Base-by-base conservation (phyloP, 2,888 invertebrate species). In the Belgica antarctica region DNA sequence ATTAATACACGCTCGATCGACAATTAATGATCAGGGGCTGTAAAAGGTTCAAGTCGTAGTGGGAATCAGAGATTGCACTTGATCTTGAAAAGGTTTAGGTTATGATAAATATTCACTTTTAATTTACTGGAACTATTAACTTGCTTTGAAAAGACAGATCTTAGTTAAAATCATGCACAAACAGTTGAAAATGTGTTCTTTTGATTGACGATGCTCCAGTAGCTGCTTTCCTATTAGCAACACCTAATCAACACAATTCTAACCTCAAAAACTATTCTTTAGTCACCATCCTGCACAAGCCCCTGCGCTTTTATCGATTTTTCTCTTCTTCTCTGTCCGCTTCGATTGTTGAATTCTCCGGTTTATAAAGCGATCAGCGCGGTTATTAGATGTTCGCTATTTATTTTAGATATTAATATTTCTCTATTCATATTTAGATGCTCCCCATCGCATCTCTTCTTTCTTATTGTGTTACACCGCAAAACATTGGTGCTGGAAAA, bases 371-470 rank as follows among this genome's bases (percentile, higher is more conserved):
- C 41, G 41, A 41, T 41, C 41, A 41, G 41, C 41, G 41, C 41
- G 41, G 41, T 41, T 41, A 41, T 41, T 41, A 41, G 41, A 41
- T 41, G 41, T 10, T 10, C n/a, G 41, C 41, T 41, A 41, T 41
- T 41, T 41, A 41, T 41, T 41, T 41, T 5, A 41, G 41, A 41
- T 41, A 41, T 5, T 41, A 41, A 41, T 41, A 41, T 41, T 41
- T 41, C 41, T 41, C 15, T n/a, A n/a, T 41, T 41, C n/a, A 41
- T 41, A 41, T 41, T 41, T 41, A 41, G 41, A 41, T 41, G 41
- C 41, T 41, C 41, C 41, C 41, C 41, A 41, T 41, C 41, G 12
- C 12, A 41, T n/a, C 41, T 41, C 41, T 41, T 15, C n/a, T 41
- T 41, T 41, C 41, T n/a, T 41, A 41, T 41, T 41, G 41, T 41